Base-by-base conservation (phyloP, 2,113 vertebrate genomes). In the Turdus rufiventris region DNA sequence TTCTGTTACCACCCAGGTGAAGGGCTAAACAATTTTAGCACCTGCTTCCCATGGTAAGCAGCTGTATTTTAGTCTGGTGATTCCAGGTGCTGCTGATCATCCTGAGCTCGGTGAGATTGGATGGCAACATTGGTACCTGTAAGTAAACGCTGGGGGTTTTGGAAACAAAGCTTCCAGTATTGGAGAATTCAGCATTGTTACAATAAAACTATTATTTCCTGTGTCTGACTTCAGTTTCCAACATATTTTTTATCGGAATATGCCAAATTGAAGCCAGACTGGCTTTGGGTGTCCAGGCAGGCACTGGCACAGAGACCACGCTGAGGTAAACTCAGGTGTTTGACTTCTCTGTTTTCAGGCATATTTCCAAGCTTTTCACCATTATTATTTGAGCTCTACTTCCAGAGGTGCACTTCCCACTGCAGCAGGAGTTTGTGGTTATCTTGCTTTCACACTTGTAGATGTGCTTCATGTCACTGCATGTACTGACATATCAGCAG, bases 251-350 rank as follows among this genome's bases (percentile, higher is more conserved):
- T 6, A 9, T 1, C 12, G 8, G 48, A 6, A 4, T 3, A 19
- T 28, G 6, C 28, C 15, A 62, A 9, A 19, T 1, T 13, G 29
- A 68, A 73, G 19, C 26, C 61, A 40, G 47, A 40, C 10, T 50
- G 29, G 29, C 9, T 53, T 9, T 19, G 36, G 12, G 29, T 65
- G 9, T 12, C 40, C n/a, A 47, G 53, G 29, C 26, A 75, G 53
- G 51, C 23, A 6, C 12, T 9, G 9, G 18, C 8, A 14, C 19
- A 47, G 45, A 42, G 3, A 61, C 13, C 6, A 12, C 0, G 1
- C 15, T 12, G 28, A 68, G 15, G 33, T 9, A 42, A 65, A 47
- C 9, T 4, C 8, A 65, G 3, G 9, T 48, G 13, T 24, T 36
- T 14, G 26, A 18, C 16, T 48, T 83, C 3, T 4, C 19, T 11